Base-by-base conservation (phyloP, 2,113 vertebrate species). In the Eonycteris spelaea region DNA sequence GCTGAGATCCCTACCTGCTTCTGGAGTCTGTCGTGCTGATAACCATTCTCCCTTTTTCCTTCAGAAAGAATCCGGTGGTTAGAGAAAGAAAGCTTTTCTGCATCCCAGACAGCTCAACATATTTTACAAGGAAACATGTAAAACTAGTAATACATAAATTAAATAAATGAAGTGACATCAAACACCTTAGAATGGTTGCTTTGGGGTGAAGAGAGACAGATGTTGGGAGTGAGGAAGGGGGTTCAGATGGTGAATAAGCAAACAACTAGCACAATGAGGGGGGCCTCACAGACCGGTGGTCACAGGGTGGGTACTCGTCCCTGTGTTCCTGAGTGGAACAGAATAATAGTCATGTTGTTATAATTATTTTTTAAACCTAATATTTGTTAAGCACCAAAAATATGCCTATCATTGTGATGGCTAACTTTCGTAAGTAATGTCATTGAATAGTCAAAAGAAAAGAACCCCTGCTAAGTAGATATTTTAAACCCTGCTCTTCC, bases 371-470 rank as follows among this genome's bases (percentile, higher is more conserved):
- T 26, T 13, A 24, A 94, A 19, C 11, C 21, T 3, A 40, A 5
- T 57, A 53, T 70, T 92, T 89, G 55, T 38, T 18, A 83, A 93
- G 14, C 12, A 68, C 55, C 65, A 45, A 13, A 88, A 51, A 61
- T 24, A 5, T 40, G 48, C 12, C n/a, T 19, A 5, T 67, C 61
- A 22, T 67, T n/a, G 12, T 55, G 26, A 63, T 67, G 74, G 3
- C 48, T 71, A 86, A 80, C 68, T 80, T 78, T 59, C 21, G 59
- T 28, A 75, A 53, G 33, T 61, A 18, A 53, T 65, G 24, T 79
- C 30, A 74, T 65, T 94, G 74, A 71, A 57, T 51, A 57, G 51
- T 93, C 16, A n/a, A 77, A 89, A 86, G 30, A 35, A 74, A 90
- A 83, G 57, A 30, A 40, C 40, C 14, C 8, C 14, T 73, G 13